Percentiles rank a stretch among this genome's conserved stretches.
Conservation (phyloP, 2,113 vertebrate genomes). For the Geococcyx californianus region DNA sequence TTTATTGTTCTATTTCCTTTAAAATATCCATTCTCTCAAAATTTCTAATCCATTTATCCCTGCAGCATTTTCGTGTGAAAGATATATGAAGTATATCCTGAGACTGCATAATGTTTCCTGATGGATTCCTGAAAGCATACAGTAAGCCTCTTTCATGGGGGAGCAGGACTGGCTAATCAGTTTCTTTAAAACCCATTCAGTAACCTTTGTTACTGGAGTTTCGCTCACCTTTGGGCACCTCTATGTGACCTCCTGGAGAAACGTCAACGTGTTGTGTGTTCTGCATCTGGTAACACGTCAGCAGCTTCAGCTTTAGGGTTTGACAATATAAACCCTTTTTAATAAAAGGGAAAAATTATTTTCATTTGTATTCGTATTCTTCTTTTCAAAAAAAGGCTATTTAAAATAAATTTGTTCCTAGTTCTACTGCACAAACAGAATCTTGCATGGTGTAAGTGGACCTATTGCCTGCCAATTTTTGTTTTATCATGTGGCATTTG, state of each 20-base stretch:
- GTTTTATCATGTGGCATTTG: background rate
- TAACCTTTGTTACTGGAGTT: constrained; percentile 4
- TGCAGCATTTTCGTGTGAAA: constrained; percentile 4
- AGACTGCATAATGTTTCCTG: background rate
- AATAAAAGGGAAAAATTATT: background rate
- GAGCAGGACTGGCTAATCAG: background rate
- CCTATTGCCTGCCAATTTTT: background rate
- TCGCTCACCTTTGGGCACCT: background rate
- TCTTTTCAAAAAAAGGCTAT: background rate
- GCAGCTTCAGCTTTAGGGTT: background rate
- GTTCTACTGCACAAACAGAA: background rate
- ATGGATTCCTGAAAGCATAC: background rate
- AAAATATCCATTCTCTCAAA: background rate
- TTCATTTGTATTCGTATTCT: no score
- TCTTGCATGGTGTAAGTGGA: background rate
- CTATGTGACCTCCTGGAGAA: background rate
- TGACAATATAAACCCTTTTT: background rate
- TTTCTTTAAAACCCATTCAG: background rate
- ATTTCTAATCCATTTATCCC: background rate
- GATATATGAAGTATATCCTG: background rate
- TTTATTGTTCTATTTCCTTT: background rate
- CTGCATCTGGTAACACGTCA: background rate
- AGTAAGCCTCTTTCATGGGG: background rate
- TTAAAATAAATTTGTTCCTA: background rate
- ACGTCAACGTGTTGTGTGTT: background rate